Percentiles rank a stretch among this genome's conserved stretches.
Evolutionary conservation across 2,797 vertebrate genomes (phyloP).

Genomic region (Eulemur albifrons): DNA sequence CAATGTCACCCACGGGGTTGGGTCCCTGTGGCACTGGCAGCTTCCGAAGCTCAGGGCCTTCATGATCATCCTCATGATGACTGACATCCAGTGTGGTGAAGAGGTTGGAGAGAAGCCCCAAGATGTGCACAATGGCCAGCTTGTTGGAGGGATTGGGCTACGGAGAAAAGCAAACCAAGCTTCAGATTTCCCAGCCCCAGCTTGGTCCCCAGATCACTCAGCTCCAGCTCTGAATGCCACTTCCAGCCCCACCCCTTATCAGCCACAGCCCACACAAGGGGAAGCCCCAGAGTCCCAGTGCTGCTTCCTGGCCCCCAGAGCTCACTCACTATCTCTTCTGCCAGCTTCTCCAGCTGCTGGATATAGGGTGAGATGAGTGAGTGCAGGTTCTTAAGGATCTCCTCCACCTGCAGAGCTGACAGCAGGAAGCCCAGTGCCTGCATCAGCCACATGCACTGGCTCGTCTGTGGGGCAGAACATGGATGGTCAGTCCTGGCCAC

Average conservation of each 20-base stretch:
- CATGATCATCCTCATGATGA: slow-evolving; percentile 96
- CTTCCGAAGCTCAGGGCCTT: slow-evolving; percentile 92
- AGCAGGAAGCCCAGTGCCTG: slow-evolving; percentile 98
- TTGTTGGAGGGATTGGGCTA: slow-evolving; percentile 99
- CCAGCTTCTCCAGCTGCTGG: slow-evolving; percentile 98
- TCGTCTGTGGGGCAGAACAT: slow-evolving; percentile 88
- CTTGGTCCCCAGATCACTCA: neutral
- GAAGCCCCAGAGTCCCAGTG: neutral
- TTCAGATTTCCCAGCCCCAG: neutral
- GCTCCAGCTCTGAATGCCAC: neutral
- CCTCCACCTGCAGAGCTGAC: slow-evolving; percentile 96
- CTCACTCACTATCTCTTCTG: slow-evolving; percentile 94
- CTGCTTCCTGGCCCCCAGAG: neutral
- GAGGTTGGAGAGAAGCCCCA: slow-evolving; percentile 97
- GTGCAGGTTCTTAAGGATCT: slow-evolving; percentile 97
- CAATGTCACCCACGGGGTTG: slow-evolving; percentile 92
- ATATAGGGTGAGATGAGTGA: slow-evolving; percentile 98
- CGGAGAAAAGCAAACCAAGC: slow-evolving; percentile 72
- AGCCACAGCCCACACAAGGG: neutral
- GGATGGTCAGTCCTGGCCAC: slow-evolving; percentile 52
- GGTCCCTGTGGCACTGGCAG: slow-evolving; percentile 93
- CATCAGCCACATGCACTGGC: slow-evolving; percentile 99
- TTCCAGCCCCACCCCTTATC: neutral
- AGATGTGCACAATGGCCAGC: slow-evolving; percentile 97
- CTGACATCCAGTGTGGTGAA: slow-evolving; percentile 98